Evolutionary conservation across 2,888 invertebrate genomes (phyloP).

Genomic region (Caenorhabditis doughertyi): DNA sequence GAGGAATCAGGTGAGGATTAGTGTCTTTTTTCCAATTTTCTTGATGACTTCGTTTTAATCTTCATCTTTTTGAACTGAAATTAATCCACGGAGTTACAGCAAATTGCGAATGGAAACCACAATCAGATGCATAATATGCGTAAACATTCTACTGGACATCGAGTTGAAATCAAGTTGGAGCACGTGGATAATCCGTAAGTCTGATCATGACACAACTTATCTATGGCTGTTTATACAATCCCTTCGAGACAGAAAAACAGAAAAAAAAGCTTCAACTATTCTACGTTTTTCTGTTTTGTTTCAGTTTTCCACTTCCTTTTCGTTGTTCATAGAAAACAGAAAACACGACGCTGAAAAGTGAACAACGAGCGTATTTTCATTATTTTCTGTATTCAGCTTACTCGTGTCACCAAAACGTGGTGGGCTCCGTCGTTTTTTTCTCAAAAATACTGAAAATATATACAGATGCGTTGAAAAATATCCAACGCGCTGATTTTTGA

Average conservation of each 20-base stretch:
- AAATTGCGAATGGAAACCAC: slow-evolving; percentile 13
- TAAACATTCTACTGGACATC: slow-evolving; percentile 49
- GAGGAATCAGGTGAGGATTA: slow-evolving; percentile 45
- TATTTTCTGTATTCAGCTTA: slow-evolving; percentile 8
- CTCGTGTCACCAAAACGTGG: background rate
- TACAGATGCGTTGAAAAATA: too few relatives aligned
- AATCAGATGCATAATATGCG: slow-evolving; percentile 27
- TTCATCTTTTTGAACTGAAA: background rate
- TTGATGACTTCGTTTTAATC: background rate
- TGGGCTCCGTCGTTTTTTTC: background rate
- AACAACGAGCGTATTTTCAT: background rate
- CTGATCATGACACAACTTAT: too few relatives aligned
- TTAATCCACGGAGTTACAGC: slow-evolving; percentile 3
- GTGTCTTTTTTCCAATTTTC: background rate
- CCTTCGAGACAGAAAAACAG: background rate
- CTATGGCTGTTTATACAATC: too few relatives aligned
- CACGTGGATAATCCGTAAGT: slow-evolving; percentile 57
- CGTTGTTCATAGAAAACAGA: slow-evolving; percentile 9
- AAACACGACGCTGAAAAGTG: background rate
- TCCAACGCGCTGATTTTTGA: too few relatives aligned
- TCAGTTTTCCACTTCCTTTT: background rate
- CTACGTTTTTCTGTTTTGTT: background rate
- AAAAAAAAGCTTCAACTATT: background rate
- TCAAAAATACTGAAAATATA: too few relatives aligned
- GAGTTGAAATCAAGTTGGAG: slow-evolving; percentile 49